Evolutionary conservation across 2,797 vertebrate species (phyloP).

Genomic region (Lepilemur septentrionalis): DNA sequence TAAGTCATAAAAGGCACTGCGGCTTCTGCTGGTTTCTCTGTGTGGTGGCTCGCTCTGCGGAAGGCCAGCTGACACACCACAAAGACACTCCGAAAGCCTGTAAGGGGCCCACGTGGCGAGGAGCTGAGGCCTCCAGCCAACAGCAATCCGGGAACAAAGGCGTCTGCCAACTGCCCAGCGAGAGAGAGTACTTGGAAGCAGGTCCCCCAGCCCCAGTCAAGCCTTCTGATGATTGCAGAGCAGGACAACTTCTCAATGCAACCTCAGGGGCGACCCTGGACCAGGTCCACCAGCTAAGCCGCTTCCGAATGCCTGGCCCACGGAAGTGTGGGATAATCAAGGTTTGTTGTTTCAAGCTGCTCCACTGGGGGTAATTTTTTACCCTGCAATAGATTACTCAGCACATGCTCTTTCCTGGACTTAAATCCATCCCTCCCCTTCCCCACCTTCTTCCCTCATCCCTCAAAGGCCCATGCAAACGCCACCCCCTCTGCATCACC

Average conservation of each 20-base stretch:
- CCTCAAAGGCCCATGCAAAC: background rate
- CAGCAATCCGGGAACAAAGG: background rate
- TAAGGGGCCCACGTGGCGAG: background rate
- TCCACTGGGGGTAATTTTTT: background rate
- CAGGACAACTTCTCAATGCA: background rate
- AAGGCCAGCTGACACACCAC: background rate
- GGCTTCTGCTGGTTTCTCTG: no score
- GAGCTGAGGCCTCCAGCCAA: background rate
- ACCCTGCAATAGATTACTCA: background rate
- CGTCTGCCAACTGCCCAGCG: background rate
- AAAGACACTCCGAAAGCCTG: background rate
- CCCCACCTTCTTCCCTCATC: background rate
- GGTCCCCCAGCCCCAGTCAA: background rate
- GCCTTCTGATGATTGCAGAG: background rate
- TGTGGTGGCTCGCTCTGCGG: background rate
- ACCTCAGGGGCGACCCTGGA: background rate
- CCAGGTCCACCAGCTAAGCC: background rate
- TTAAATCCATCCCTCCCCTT: background rate
- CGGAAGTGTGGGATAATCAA: background rate
- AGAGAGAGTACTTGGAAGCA: background rate
- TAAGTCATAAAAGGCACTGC: no score
- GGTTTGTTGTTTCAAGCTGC: background rate
- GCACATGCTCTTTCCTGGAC: background rate
- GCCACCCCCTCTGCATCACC: background rate
- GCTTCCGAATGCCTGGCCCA: background rate